Conservation (phyloP, 1,140 invertebrate genomes). For the Idris sp. region DNA sequence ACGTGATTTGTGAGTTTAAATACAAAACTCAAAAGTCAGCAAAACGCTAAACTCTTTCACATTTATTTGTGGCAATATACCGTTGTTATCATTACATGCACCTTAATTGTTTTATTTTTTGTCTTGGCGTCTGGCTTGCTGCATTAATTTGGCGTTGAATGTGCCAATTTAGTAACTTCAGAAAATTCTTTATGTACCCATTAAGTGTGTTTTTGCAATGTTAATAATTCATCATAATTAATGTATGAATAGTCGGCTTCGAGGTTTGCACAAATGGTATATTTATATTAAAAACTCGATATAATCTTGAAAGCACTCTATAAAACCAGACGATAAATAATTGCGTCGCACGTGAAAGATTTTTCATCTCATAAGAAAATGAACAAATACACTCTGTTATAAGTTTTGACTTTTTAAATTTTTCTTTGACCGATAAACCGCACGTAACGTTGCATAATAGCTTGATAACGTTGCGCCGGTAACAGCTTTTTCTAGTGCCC, state of each 20-base stretch:
- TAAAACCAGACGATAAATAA: conserved; percentile 6
- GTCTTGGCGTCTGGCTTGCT: not conserved
- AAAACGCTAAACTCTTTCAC: conserved; percentile 7
- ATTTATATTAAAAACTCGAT: conserved; percentile 18
- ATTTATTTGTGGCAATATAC: conserved; percentile 10
- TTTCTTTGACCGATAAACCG: conserved; percentile 30
- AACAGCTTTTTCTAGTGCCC: conserved; percentile 2
- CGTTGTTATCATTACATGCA: not conserved
- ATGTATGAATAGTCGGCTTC: not conserved
- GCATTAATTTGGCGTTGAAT: conserved; percentile 14
- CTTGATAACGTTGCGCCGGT: conserved; percentile 10
- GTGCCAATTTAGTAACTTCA: conserved; percentile 6
- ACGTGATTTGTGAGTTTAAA: conserved; percentile 35
- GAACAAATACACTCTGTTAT: conserved; percentile 9
- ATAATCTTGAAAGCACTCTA: not conserved
- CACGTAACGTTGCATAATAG: conserved; percentile 31
- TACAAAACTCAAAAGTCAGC: conserved; percentile 23
- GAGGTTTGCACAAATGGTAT: conserved; percentile 1
- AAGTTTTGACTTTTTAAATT: conserved; percentile 30
- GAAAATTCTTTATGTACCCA: conserved; percentile 20
- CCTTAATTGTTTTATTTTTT: conserved; percentile 10
- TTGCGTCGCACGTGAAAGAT: not conserved
- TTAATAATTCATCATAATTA: conserved; percentile 20
- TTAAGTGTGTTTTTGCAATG: conserved; percentile 2
- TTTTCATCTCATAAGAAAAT: not conserved